A percentile compares a stretch with the other conserved stretches of the same genome.
Conservation (phyloP, 1,140 invertebrate species). For the Trichonephila inaurata region DNA sequence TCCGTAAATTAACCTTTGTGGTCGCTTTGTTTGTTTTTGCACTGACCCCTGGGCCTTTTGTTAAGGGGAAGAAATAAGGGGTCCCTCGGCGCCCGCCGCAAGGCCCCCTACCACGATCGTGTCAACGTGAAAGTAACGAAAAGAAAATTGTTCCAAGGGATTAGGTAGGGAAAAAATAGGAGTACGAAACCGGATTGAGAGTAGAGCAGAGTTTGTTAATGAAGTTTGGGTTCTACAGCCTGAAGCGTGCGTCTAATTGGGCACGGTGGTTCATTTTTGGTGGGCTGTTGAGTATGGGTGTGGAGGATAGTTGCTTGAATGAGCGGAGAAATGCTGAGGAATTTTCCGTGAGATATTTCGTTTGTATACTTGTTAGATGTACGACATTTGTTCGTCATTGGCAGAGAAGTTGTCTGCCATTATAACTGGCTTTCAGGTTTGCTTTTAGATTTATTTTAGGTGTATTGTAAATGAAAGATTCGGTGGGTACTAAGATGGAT, state of each 20-base stretch:
- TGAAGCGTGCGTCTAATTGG: neutral
- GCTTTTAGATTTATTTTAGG: too few relatives aligned
- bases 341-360: neutral
- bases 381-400: neutral
- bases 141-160: neutral
- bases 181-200: slow-evolving; percentile 53
- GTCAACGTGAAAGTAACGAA: slow-evolving; percentile 56
- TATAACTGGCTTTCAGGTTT: too few relatives aligned
- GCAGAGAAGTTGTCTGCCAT: too few relatives aligned
- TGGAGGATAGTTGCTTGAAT: neutral
- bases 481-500: too few relatives aligned
- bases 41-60: slow-evolving; percentile 68
- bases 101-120: slow-evolving; percentile 59
- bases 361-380: neutral
- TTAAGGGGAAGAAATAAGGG: slow-evolving; percentile 31
- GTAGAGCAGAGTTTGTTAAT: slow-evolving; percentile 40
- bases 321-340: neutral
- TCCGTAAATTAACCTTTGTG: slow-evolving; percentile 70
- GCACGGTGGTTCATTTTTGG: neutral
- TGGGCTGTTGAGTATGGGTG: neutral
- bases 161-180: slow-evolving; percentile 11
- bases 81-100: slow-evolving; percentile 36
- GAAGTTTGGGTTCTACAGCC: slow-evolving; percentile 36
- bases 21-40: slow-evolving; percentile 71
- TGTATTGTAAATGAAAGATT: too few relatives aligned